Evolutionary conservation across 2,797 vertebrate species (phyloP).

Genomic region (Oryzias sinensis): DNA sequence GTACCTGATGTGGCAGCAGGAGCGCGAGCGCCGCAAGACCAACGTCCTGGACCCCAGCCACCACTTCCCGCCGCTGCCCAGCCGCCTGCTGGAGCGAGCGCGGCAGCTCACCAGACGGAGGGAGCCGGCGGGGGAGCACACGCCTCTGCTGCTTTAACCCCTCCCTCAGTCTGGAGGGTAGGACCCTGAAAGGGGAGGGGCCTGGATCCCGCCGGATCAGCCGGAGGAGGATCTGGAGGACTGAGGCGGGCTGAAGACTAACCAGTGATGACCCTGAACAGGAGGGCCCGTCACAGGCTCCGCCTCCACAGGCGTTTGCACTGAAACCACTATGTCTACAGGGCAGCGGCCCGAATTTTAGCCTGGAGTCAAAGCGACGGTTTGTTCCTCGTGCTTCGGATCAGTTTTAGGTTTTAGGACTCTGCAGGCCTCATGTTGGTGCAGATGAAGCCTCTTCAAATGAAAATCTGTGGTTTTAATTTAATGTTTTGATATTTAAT

Average conservation of each 20-base stretch:
- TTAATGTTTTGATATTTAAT: conserved; percentile 63
- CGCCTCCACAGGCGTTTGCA: conserved; percentile 23
- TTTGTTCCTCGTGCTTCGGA: no score
- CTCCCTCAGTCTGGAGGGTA: no score
- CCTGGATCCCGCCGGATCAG: no score
- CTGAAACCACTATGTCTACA: conserved; percentile 32
- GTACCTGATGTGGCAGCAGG: conserved; percentile 88
- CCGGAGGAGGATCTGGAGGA: no score
- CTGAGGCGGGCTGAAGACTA: no score
- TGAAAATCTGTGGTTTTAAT: conserved; percentile 25
- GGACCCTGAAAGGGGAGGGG: no score
- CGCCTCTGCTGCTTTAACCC: conserved; percentile 86
- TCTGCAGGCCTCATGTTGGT: conserved; percentile 6
- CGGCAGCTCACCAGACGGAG: conserved; percentile 74
- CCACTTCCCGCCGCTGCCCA: conserved; percentile 84
- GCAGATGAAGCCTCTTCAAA: not conserved
- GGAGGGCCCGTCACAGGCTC: no score
- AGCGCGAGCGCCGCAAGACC: conserved; percentile 87
- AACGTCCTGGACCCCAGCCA: conserved; percentile 94
- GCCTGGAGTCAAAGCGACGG: not conserved
- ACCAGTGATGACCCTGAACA: no score
- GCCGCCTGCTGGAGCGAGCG: conserved; percentile 75
- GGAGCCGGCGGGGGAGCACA: conserved; percentile 85
- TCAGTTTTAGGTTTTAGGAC: not conserved
- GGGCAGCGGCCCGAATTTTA: conserved; percentile 1